These are phyloP conservation scores for Drosophila peninsularis DNA, from an alignment of 2,888 invertebrate genomes.

Conservation along the genomic window DNA sequence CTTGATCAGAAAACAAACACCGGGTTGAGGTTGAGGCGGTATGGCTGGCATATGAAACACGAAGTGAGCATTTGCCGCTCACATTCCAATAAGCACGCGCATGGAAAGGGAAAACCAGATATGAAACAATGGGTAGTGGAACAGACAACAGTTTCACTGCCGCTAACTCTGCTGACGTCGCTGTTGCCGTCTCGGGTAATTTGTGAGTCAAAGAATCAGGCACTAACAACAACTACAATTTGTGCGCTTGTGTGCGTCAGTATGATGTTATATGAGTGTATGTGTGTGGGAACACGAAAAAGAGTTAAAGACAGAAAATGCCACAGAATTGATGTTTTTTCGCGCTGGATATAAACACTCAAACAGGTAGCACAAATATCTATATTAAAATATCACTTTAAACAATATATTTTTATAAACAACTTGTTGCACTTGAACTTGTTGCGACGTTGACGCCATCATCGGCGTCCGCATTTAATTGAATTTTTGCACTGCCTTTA, in stretches of 20 bases:
- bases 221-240: conserved; percentile 53
- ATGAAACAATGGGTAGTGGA: conserved; percentile 62
- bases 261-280: conserved; percentile 7
- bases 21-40: conserved; percentile 54
- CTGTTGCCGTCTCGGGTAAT: conserved; percentile 65
- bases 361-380: not conserved
- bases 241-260: conserved; percentile 20
- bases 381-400: conserved; percentile 4
- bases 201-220: conserved; percentile 79
- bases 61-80: conserved; percentile 17
- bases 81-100: conserved; percentile 53
- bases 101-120: conserved; percentile 78
- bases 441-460: conserved; percentile 58
- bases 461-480: conserved; percentile 41
- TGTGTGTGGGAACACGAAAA: conserved; percentile 36
- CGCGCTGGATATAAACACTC: conserved; percentile 1
- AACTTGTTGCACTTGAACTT: conserved; percentile 66
- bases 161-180: conserved; percentile 43
- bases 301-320: conserved; percentile 50
- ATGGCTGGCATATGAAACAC: conserved; percentile 56
- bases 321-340: conserved; percentile 11
- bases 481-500: conserved; percentile 44
- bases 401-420: conserved; percentile 17
- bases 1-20: conserved; percentile 72
- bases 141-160: conserved; percentile 77